Conservation (phyloP, 2,888 invertebrate genomes). For the Mythimna lalbum region DNA sequence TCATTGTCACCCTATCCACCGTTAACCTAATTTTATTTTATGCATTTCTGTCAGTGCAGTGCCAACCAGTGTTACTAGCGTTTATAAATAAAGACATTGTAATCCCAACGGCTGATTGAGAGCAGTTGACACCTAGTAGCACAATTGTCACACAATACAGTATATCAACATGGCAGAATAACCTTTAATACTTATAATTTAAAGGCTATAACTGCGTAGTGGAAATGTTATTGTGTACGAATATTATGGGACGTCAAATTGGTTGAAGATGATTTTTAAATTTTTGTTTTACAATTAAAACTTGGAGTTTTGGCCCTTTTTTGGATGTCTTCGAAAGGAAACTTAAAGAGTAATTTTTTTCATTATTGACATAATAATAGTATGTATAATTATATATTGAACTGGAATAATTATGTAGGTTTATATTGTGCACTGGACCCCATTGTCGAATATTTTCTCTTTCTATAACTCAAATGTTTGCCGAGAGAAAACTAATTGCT, state of each 20-base stretch:
- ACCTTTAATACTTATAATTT: conserved; percentile 23
- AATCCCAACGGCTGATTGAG: conserved; percentile 47
- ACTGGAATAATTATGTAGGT: too few species aligned
- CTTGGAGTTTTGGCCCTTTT: neutral
- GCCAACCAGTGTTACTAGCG: conserved; percentile 52
- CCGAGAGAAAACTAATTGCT: too few species aligned
- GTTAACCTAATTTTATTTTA: conserved; percentile 70
- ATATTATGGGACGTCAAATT: conserved; percentile 27
- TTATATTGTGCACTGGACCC: too few species aligned
- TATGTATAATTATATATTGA: too few species aligned
- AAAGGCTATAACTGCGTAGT: conserved; percentile 15
- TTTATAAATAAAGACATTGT: conserved; percentile 66
- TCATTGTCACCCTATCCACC: conserved; percentile 55
- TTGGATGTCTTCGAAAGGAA: too few species aligned
- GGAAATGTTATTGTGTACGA: conserved; percentile 7
- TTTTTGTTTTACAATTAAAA: neutral
- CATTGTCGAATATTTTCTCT: too few species aligned
- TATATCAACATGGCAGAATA: conserved; percentile 19
- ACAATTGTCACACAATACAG: conserved; percentile 31
- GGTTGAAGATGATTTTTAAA: too few species aligned
- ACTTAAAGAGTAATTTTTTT: too few species aligned
- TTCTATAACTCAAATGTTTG: too few species aligned
- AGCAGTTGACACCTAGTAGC: conserved; percentile 27
- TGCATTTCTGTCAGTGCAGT: conserved; percentile 55
- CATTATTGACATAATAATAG: too few species aligned